Percentiles rank a stretch among this genome's conserved stretches.
Conservation (phyloP, 2,888 invertebrate species). For the Linnaemya tessellans region DNA sequence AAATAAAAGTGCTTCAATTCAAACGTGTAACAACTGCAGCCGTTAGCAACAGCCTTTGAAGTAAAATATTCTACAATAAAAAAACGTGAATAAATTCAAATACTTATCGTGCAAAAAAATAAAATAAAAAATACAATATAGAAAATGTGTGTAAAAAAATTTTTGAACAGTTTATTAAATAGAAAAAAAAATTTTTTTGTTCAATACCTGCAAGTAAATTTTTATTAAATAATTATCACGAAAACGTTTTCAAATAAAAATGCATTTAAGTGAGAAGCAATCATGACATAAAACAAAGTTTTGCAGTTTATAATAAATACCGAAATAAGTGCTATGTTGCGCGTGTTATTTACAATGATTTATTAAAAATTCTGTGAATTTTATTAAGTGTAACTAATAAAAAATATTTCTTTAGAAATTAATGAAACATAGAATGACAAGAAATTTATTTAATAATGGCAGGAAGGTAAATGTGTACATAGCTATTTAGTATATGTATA, state of each 20-base stretch:
- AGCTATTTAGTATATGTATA: too few relatives aligned
- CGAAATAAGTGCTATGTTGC: neutral
- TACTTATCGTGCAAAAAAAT: conserved; percentile 7
- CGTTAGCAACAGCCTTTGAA: conserved; percentile 64
- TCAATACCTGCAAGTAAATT: neutral
- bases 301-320: neutral
- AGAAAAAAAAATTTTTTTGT: neutral
- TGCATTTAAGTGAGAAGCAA: neutral
- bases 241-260: neutral
- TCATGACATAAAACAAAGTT: neutral
- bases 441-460: too few relatives aligned
- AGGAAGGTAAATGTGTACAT: too few relatives aligned
- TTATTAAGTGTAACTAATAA: neutral
- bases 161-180: neutral
- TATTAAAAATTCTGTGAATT: neutral
- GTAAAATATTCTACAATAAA: conserved; percentile 1
- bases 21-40: conserved; percentile 54
- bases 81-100: conserved; percentile 29
- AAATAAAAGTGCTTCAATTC: conserved; percentile 53
- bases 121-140: neutral
- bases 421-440: neutral
- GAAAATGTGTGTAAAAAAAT: neutral
- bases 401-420: neutral
- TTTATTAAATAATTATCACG: neutral
- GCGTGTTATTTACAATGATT: neutral